Conservation (phyloP, 2,113 vertebrate genomes). For the Rhinopithecus roxellana region DNA sequence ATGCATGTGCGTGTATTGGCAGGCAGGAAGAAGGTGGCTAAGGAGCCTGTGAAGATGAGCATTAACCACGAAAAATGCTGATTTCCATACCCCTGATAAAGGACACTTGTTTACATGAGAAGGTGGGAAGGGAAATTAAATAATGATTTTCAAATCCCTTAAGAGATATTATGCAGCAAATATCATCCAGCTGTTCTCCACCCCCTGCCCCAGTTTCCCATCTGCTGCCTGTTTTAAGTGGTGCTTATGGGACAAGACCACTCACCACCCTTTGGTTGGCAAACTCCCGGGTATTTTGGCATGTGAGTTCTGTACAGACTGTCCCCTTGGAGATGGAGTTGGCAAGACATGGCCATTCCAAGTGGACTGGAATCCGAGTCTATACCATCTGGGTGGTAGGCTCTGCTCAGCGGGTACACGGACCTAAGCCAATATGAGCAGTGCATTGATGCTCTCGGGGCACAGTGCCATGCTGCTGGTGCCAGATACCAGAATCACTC, state of each 20-base stretch:
- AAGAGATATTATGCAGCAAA: slow-evolving; percentile 59
- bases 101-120: slow-evolving; percentile 58
- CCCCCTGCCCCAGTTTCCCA: slow-evolving; percentile 54
- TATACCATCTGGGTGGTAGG: slow-evolving; percentile 53
- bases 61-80: slow-evolving; percentile 2
- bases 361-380: slow-evolving; percentile 42
- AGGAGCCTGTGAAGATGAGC: neutral
- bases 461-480: slow-evolving; percentile 8
- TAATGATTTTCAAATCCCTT: slow-evolving; percentile 64
- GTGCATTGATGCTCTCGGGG: neutral
- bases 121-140: slow-evolving; percentile 58
- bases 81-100: neutral
- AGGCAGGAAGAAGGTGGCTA: neutral
- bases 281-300: slow-evolving; percentile 41
- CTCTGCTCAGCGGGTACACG: neutral
- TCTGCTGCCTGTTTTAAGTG: slow-evolving; percentile 59
- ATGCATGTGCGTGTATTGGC: no score
- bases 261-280: slow-evolving; percentile 58
- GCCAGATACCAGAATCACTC: slow-evolving; percentile 64
- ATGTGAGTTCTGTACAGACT: neutral
- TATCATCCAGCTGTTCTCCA: slow-evolving; percentile 70
- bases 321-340: slow-evolving; percentile 49
- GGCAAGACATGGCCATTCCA: slow-evolving; percentile 46
- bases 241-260: slow-evolving; percentile 46
- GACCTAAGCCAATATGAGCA: slow-evolving; percentile 15